Percentiles rank a stretch among this genome's conserved stretches.
These are phyloP conservation scores for Hylaeus volcanicus DNA, from an alignment of 1,140 invertebrate genomes.

Conservation along the genomic window DNA sequence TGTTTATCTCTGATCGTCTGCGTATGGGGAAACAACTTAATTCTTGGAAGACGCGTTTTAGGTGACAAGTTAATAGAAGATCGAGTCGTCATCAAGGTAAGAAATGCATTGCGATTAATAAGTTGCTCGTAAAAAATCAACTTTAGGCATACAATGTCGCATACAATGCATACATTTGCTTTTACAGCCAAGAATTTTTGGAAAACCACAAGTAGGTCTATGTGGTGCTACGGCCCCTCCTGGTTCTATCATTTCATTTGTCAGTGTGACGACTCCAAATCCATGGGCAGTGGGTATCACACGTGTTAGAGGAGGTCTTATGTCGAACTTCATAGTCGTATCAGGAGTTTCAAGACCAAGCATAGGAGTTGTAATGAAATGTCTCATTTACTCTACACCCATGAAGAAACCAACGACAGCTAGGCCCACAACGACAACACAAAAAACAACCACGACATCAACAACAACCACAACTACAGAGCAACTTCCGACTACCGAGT, in stretches of 20 bases:
- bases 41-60: constrained; percentile 37
- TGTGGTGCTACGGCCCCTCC: constrained; percentile 3
- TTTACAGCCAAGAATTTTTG: constrained; percentile 44
- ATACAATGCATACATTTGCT: not conserved
- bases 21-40: constrained; percentile 40
- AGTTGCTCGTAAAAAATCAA: too few relatives aligned
- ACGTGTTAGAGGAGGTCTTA: constrained; percentile 34
- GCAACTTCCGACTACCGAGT: too few relatives aligned
- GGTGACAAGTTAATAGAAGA: constrained; percentile 41
- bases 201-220: not conserved
- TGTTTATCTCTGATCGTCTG: constrained; percentile 47
- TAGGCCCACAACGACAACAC: too few relatives aligned
- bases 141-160: too few relatives aligned
- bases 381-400: constrained; percentile 33
- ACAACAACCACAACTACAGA: too few relatives aligned
- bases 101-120: not conserved
- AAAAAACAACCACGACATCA: not conserved
- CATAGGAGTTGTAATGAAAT: constrained; percentile 23
- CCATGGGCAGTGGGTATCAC: not conserved
- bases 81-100: constrained; percentile 35
- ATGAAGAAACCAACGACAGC: not conserved
- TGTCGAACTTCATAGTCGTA: not conserved
- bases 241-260: constrained; percentile 35
- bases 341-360: constrained; percentile 18
- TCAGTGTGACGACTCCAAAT: constrained; percentile 6